Percentiles rank a stretch among this genome's conserved stretches.
These are phyloP conservation scores for Idris sp. DNA, from an alignment of 1,140 invertebrate species.

Conservation along the genomic window DNA sequence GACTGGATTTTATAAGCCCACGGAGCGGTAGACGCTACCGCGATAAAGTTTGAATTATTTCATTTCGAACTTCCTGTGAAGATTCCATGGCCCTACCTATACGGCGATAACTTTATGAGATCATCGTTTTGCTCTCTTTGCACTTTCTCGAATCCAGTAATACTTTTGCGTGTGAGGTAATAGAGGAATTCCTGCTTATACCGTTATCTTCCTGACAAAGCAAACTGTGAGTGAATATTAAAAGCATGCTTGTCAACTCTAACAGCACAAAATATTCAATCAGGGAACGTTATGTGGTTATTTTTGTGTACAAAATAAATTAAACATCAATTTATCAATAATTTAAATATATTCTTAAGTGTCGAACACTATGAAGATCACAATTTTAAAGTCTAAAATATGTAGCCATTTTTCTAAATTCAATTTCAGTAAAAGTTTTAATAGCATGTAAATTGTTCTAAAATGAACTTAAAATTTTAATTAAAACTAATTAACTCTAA, in stretches of 20 bases:
- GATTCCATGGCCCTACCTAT: constrained; percentile 55
- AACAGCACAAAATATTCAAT: constrained; percentile 42
- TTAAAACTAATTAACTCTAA: too few relatives aligned
- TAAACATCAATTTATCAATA: too few relatives aligned
- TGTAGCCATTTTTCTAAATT: too few relatives aligned
- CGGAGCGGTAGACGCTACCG: constrained; percentile 44
- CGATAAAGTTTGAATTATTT: constrained; percentile 69
- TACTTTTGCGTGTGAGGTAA: constrained; percentile 53
- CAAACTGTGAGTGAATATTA: constrained; percentile 46
- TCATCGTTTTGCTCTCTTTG: constrained; percentile 48
- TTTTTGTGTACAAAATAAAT: too few relatives aligned
- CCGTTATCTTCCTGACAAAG: constrained; percentile 54
- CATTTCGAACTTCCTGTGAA: constrained; percentile 65
- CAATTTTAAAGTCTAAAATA: too few relatives aligned
- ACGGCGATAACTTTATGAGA: constrained; percentile 65
- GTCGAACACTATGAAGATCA: too few relatives aligned
- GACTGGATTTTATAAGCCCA: constrained; percentile 55
- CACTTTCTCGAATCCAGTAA: constrained; percentile 55
- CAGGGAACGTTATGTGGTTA: constrained; percentile 12
- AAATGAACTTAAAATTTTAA: too few relatives aligned
- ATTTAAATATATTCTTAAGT: too few relatives aligned
- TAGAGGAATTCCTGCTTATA: constrained; percentile 53
- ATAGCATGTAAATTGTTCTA: too few relatives aligned
- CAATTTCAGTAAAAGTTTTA: too few relatives aligned
- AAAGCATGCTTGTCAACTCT: constrained; percentile 41